phyloP scores from a whole-genome alignment of 2,797 vertebrate species.

The Eulemur coronatus region DNA sequence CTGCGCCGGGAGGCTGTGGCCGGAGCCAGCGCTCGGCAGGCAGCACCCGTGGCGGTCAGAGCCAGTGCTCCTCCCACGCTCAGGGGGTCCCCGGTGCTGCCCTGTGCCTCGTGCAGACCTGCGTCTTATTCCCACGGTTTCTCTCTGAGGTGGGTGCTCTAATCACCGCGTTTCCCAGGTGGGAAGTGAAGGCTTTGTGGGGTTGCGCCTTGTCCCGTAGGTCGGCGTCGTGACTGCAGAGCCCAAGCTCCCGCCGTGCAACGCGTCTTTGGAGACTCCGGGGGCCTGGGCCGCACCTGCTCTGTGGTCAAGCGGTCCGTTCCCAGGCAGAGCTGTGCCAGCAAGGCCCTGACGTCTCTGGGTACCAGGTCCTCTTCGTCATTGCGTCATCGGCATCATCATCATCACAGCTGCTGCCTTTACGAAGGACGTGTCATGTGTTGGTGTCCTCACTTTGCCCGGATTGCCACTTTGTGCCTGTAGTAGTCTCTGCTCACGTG shows the following conservation, averaged over 20 bases:
- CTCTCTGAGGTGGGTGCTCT: neutral
- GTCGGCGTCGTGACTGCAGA: neutral
- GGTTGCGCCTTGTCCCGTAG: neutral
- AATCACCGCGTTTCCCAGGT: neutral
- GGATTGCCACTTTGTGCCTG: rapidly evolving
- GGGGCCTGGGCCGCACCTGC: neutral
- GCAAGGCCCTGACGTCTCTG: neutral
- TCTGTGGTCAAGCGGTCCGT: rapidly evolving
- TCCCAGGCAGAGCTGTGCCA: neutral
- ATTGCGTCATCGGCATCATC: rapidly evolving
- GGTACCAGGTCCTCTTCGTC: neutral
- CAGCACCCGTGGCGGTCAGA: rapidly evolving
- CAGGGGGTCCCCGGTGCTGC: rapidly evolving
- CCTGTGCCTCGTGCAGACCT: neutral
- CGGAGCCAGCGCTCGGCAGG: neutral
- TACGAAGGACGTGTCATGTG: neutral
- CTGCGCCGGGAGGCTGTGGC: neutral
- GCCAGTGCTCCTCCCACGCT: neutral
- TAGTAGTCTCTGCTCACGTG: neutral
- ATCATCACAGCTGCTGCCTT: neutral
- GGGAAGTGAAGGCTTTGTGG: neutral
- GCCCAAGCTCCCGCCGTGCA: rapidly evolving
- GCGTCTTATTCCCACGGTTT: neutral
- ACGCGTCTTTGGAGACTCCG: rapidly evolving
- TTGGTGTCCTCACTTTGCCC: rapidly evolving